phyloP scores from a whole-genome alignment of 2,113 vertebrate genomes.

The Motacilla tschutschensis region DNA sequence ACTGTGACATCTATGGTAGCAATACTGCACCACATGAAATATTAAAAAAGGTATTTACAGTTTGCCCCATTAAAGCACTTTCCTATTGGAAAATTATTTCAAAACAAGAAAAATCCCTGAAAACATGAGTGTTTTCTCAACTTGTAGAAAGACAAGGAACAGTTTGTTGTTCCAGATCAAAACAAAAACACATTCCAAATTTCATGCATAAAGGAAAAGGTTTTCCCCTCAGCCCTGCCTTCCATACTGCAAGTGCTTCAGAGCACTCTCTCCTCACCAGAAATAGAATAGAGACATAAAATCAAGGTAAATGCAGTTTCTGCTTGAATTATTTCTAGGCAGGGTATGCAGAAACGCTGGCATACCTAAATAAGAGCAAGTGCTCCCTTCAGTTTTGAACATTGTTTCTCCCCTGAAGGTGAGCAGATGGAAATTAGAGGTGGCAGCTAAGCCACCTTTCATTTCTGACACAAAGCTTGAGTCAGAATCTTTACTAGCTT shows the following conservation, averaged over 20 bases:
- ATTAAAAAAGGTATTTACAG: background rate
- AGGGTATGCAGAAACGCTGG: background rate
- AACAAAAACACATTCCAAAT: background rate
- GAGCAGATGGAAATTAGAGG: background rate
- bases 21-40: background rate
- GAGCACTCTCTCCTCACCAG: background rate
- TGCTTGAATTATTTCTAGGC: background rate
- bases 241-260: background rate
- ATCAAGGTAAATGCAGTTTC: background rate
- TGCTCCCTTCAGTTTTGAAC: background rate
- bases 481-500: background rate
- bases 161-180: background rate
- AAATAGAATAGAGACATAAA: background rate
- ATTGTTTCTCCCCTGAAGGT: background rate
- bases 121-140: background rate
- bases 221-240: background rate
- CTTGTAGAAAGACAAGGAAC: background rate
- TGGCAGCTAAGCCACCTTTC: background rate
- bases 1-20: background rate
- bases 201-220: background rate
- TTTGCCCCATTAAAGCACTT: background rate
- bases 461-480: background rate
- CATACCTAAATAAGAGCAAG: background rate
- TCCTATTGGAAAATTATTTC: background rate
- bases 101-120: background rate